Conservation (phyloP, 2,888 invertebrate genomes). For the Ennomos erosarius region DNA sequence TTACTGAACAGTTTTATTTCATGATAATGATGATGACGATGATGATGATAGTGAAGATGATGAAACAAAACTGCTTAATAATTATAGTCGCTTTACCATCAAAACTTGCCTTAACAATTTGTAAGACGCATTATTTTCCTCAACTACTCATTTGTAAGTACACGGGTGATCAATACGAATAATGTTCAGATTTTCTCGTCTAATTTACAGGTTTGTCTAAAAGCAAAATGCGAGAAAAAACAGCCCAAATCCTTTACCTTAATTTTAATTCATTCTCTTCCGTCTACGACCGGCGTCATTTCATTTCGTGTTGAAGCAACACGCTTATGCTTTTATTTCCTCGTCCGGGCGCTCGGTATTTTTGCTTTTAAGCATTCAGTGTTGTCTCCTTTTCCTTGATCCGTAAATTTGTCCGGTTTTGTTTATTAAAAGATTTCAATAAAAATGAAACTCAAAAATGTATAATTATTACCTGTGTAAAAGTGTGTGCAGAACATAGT, state of each 20-base stretch:
- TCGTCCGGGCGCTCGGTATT: constrained; percentile 46
- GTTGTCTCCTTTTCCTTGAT: constrained; percentile 36
- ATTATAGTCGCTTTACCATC: too few species aligned
- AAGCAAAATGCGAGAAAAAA: constrained; percentile 61
- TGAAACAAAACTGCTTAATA: too few species aligned
- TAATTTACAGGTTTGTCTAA: constrained; percentile 41
- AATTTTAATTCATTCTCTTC: constrained; percentile 74
- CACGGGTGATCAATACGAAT: too few species aligned
- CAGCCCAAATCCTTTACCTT: constrained; percentile 61
- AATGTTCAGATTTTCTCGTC: constrained; percentile 5
- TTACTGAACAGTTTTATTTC: too few species aligned
- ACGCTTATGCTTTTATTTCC: constrained; percentile 74
- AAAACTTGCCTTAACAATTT: too few species aligned
- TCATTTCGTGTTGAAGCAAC: constrained; percentile 69
- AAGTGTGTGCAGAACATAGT: too few species aligned
- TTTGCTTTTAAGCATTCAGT: constrained; percentile 45
- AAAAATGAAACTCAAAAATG: constrained; percentile 1
- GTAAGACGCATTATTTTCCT: too few species aligned
- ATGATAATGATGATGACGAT: too few species aligned
- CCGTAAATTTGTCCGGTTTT: constrained; percentile 44
- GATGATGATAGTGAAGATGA: too few species aligned
- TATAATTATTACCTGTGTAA: neutral
- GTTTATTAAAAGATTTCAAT: constrained; percentile 28
- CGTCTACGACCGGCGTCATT: constrained; percentile 69
- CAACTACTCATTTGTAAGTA: too few species aligned